Evolutionary conservation across 1,140 invertebrate species (phyloP), one percentile per base, ranked within the genome.

Genomic region (Dermatophagoides farinae): DNA sequence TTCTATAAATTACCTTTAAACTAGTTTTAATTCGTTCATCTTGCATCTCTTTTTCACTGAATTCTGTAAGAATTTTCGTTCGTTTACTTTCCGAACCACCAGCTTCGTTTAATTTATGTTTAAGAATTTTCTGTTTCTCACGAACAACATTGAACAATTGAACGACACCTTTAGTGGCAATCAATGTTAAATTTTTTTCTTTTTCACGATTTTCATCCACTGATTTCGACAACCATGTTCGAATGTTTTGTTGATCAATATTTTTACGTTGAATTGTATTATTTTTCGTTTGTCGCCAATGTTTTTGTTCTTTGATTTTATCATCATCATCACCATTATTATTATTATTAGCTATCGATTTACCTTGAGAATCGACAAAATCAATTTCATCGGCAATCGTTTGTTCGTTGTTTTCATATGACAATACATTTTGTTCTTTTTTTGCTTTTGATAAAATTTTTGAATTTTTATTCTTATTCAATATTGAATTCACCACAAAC

Each of bases 61-160:
- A 79, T 65, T 77, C 82, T 70, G 86, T 83, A 31, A 88, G 72
- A 44, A 86, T 81, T 71, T 86, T 85, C 64, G 88, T 85, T 68
- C 81, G 80, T 67, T 86, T 86, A 44, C 79, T 75, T 71, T 87
- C 83, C 37, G 85, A 76, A n/a, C 80, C 76, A 37, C 85, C 84
- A 51, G 78, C 85, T 62, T 80, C 75, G 46, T 78, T 73, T 8
- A 62, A 8, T 22, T 87, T 80, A 55, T 78, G 77, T 54, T 83
- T 78, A 53, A 89, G 74, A 54, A 80, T 77, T 70, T 80, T 83
- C 71, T 91, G 87, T 72, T 91, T 88, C 65, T 82, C 77, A 68
- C 77, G 79, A 0, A 92, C 88, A 23, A 86, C 83, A 77, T 92
- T 92, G 65, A 92, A 93, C 64, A 93, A 73, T 70, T 90, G 86